Percentiles rank a stretch among this genome's conserved stretches.
Evolutionary conservation across 2,797 vertebrate species (phyloP).

Genomic region (Enteromius paludinosus): DNA sequence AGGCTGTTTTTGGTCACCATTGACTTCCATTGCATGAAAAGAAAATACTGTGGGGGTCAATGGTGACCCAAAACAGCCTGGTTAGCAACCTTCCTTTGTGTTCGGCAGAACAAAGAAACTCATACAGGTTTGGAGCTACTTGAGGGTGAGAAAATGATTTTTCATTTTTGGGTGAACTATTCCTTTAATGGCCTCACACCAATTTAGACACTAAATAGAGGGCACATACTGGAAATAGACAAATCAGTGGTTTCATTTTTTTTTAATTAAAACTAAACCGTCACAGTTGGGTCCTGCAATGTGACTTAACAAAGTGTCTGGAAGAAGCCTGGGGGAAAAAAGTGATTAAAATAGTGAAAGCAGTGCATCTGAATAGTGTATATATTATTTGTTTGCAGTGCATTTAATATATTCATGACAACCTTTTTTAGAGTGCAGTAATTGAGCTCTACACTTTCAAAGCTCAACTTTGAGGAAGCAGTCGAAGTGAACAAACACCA

Average conservation of each 20-base stretch:
- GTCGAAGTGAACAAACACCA: slow-evolving; percentile 1
- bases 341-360: background rate
- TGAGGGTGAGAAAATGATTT: too few species aligned
- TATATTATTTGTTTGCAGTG: background rate
- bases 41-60: too few species aligned
- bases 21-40: too few species aligned
- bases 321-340: background rate
- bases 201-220: background rate
- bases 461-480: background rate
- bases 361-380: background rate
- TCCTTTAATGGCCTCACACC: background rate
- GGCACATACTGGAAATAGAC: slow-evolving; percentile 36
- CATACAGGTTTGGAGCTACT: too few species aligned
- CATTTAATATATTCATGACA: background rate
- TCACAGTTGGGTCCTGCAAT: background rate
- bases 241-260: slow-evolving; percentile 14
- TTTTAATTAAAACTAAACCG: too few species aligned
- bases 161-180: too few species aligned
- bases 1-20: too few species aligned
- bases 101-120: too few species aligned
- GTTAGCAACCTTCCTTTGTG: too few species aligned
- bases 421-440: background rate
- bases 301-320: background rate
- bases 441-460: background rate
- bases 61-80: too few species aligned